These are phyloP conservation scores for Anarsia innoxiella DNA, from an alignment of 2,888 invertebrate genomes.

Conservation along the genomic window DNA sequence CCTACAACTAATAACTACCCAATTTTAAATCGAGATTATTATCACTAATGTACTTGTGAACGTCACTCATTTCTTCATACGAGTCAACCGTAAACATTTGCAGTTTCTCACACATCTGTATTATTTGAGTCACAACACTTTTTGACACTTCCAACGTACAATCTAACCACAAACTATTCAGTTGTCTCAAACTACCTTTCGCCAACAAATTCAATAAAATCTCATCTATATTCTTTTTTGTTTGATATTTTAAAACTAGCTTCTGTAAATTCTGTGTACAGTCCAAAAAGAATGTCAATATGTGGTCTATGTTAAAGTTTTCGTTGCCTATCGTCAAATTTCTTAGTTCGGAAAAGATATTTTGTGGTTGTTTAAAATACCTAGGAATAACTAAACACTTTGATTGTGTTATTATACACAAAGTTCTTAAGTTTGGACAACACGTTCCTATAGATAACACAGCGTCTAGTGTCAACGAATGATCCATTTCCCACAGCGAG, in stretches of 20 bases:
- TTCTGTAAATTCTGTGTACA: conserved; percentile 52
- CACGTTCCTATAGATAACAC: conserved; percentile 49
- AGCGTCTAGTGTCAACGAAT: conserved; percentile 53
- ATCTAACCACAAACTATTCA: conserved; percentile 59
- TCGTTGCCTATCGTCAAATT: conserved; percentile 60
- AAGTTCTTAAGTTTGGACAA: conserved; percentile 56
- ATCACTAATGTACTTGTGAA: conserved; percentile 50
- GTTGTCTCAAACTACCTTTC: conserved; percentile 48
- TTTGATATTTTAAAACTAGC: conserved; percentile 59
- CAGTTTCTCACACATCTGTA: conserved; percentile 49
- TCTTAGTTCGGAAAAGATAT: conserved; percentile 49
- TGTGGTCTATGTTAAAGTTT: conserved; percentile 52
- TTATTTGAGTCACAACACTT: conserved; percentile 47
- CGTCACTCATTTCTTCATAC: conserved; percentile 43
- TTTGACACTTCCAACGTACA: conserved; percentile 62
- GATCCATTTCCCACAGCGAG: conserved; percentile 63
- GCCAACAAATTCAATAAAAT: conserved; percentile 46
- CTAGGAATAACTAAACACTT: conserved; percentile 48
- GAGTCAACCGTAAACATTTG: conserved; percentile 57
- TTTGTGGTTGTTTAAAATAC: conserved; percentile 40
- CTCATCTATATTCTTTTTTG: conserved; percentile 51
- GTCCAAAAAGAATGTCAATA: conserved; percentile 54
- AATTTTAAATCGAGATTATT: conserved; percentile 63
- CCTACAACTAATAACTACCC: conserved; percentile 52
- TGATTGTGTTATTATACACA: conserved; percentile 64